Conservation (phyloP, 2,888 invertebrate genomes). For the Corythucha ciliata region DNA sequence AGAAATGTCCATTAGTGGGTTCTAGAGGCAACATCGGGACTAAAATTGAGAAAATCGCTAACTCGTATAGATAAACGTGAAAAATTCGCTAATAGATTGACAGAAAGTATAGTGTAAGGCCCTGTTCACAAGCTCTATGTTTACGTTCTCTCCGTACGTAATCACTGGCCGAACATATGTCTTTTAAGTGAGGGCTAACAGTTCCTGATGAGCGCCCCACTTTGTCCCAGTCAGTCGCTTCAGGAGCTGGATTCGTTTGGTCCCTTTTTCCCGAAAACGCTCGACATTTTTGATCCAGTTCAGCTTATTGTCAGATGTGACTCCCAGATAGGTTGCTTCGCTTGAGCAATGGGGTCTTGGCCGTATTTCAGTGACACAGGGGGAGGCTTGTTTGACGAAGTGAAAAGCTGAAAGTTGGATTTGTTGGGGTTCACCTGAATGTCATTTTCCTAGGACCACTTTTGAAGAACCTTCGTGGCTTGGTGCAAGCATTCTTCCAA, state of each 20-base stretch:
- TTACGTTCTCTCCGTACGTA: too few relatives aligned
- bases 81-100: too few relatives aligned
- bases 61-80: too few relatives aligned
- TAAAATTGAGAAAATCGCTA: too few relatives aligned
- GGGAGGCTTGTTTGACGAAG: constrained; percentile 6
- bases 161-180: too few relatives aligned
- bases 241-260: background rate
- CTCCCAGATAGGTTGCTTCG: constrained; percentile 4
- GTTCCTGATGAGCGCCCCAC: too few relatives aligned
- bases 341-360: too few relatives aligned
- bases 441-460: constrained; percentile 5
- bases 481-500: constrained; percentile 3
- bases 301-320: constrained; percentile 6
- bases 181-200: too few relatives aligned
- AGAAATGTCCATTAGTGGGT: too few relatives aligned
- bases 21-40: too few relatives aligned
- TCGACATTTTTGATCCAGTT: constrained; percentile 5
- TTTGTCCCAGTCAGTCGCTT: constrained; percentile 6
- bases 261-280: constrained; percentile 8
- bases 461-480: background rate
- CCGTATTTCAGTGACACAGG: constrained; percentile 8
- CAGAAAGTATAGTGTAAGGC: too few relatives aligned
- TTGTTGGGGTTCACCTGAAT: background rate
- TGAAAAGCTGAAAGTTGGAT: constrained; percentile 2
- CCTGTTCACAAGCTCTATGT: too few relatives aligned